Evolutionary conservation across 2,797 vertebrate genomes (phyloP).

Genomic region (Mormyrus proboscirostris): DNA sequence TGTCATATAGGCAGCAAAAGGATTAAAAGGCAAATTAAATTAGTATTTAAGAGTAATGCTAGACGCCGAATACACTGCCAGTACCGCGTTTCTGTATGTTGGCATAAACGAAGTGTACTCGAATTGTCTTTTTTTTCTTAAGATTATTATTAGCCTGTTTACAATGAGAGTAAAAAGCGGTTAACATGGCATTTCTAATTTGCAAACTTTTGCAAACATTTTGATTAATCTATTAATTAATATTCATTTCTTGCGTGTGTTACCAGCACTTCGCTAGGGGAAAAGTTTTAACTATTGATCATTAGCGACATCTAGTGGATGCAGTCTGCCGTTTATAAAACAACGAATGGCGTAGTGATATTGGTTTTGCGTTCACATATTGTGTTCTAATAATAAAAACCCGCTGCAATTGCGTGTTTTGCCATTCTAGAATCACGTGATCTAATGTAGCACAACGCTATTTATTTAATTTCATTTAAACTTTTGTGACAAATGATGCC

Average conservation of each 20-base stretch:
- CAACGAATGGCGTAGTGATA: not conserved
- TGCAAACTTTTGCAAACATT: not conserved
- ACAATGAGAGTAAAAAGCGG: not conserved
- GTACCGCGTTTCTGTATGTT: not conserved
- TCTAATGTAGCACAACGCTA: constrained; percentile 21
- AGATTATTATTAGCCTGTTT: not conserved
- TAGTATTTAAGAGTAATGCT: not conserved
- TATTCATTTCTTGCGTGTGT: not conserved
- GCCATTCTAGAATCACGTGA: not conserved
- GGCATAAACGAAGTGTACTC: not conserved
- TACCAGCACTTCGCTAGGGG: not conserved
- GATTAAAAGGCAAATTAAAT: not conserved
- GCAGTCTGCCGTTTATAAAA: not conserved
- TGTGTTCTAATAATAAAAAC: not conserved
- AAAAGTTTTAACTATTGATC: not conserved
- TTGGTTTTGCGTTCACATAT: not conserved
- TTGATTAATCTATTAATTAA: not conserved
- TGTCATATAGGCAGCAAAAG: not conserved
- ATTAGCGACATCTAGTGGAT: not conserved
- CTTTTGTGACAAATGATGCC: not conserved
- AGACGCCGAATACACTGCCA: not conserved
- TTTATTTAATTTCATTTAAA: not conserved
- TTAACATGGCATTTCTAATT: not conserved
- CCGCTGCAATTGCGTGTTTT: not conserved
- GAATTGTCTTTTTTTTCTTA: not conserved